Evolutionary conservation across 2,797 vertebrate genomes (phyloP).

Genomic region (Carapus acus): DNA sequence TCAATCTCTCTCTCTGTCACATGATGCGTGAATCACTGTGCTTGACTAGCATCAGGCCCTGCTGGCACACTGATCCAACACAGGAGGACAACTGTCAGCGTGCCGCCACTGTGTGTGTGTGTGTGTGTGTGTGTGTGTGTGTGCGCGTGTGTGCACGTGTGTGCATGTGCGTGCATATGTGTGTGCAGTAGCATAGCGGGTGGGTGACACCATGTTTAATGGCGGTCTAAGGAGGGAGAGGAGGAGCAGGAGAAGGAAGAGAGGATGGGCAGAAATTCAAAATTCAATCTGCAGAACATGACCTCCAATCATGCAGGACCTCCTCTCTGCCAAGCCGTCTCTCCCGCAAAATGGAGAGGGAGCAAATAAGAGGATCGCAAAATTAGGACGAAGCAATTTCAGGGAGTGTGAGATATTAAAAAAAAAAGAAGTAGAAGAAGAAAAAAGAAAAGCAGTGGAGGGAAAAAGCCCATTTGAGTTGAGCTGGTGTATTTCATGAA

Average conservation of each 20-base stretch:
- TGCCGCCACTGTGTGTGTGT: conserved; percentile 11
- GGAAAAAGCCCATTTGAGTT: too few species aligned
- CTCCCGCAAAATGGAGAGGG: conserved; percentile 21
- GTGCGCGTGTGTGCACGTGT: too few species aligned
- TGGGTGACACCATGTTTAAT: conserved; percentile 45
- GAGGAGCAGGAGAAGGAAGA: too few species aligned
- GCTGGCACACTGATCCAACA: conserved; percentile 21
- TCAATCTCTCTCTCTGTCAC: conserved; percentile 18
- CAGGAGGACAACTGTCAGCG: conserved; percentile 38
- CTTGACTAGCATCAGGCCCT: conserved; percentile 23
- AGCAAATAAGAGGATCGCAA: conserved; percentile 21
- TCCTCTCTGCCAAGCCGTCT: conserved; percentile 21
- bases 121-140: too few species aligned
- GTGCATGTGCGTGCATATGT: too few species aligned
- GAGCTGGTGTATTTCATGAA: neutral
- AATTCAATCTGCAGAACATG: conserved; percentile 36
- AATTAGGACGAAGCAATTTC: conserved; percentile 17
- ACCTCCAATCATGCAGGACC: conserved; percentile 35
- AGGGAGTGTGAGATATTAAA: too few species aligned
- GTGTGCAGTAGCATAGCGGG: too few species aligned
- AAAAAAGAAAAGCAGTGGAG: neutral
- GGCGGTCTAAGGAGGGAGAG: conserved; percentile 15
- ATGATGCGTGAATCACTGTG: conserved; percentile 7
- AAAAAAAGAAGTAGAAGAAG: too few species aligned
- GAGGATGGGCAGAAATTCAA: conserved; percentile 24